Base-by-base conservation (phyloP, 2,888 invertebrate genomes). In the Parasteatoda lunata region DNA sequence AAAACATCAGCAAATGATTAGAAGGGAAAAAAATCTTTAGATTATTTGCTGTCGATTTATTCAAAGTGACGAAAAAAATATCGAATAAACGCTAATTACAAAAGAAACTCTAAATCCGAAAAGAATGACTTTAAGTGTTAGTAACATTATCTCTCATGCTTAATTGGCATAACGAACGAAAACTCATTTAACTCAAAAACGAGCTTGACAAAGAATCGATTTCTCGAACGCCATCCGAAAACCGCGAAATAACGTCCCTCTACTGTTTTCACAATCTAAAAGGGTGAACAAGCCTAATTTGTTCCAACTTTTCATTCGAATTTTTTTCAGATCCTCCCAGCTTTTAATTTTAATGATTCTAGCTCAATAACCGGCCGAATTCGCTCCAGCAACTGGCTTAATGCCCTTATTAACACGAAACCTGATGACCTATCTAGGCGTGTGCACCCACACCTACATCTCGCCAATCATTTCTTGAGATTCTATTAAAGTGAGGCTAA, bases 401-500 rank as follows among this genome's bases (percentile, higher is more conserved):
- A 80, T 80, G 71, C 77, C 68, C 79, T 85, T 77, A 76, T 71
- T 80, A 80, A 71, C 85, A 71, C 54, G 48, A 72, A 85, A 77
- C 72, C 54, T 11, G 77, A 85, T 75, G 54, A 77, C 59, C 79
- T 45, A 48, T 79, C 65, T 45, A 30, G 52, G 13, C 65, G 45
- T n/a, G 11, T 51, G 8, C 77, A 15, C 48, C 8, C 68, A 77
- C 49, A 49, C 48, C 4, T 65, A 72, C 65, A n/a, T n/a, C 47
- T 11, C 47, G 30, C 30, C n/a, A 13, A 48, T 54, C 30, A 15
- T 30, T 59, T 54, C 54, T 45, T 66, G 72, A 47, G 47, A 7
- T 69, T 13, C 76, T 76, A 85, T 85, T 85, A 85, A 80, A 80
- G 80, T 71, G 80, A 66, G 80, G 72, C 80, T 85, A 80, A 85